Evolutionary conservation across 1,140 invertebrate genomes (phyloP).

Genomic region (Euschistus heros): DNA sequence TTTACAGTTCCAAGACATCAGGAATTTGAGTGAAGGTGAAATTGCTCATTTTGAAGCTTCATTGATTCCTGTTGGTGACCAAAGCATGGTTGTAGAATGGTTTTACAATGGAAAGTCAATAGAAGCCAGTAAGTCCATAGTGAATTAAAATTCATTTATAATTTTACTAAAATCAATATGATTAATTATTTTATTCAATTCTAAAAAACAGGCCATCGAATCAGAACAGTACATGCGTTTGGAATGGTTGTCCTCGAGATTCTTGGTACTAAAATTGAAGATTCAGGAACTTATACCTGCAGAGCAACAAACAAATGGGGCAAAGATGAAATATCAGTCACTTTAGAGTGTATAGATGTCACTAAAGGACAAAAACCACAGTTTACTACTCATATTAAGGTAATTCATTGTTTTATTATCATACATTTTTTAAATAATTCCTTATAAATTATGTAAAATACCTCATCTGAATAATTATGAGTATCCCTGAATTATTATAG

Average conservation of each 20-base stretch:
- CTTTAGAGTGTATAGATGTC: constrained; percentile 72
- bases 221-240: constrained; percentile 84
- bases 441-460: too few relatives aligned
- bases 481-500: neutral
- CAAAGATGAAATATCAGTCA: constrained; percentile 71
- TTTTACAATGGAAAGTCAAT: constrained; percentile 85
- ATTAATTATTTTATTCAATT: neutral
- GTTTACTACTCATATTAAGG: constrained; percentile 71
- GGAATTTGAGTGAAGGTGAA: constrained; percentile 75
- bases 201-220: constrained; percentile 48
- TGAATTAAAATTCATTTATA: neutral
- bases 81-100: constrained; percentile 96
- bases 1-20: constrained; percentile 57
- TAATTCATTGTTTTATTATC: constrained; percentile 15
- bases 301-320: constrained; percentile 81
- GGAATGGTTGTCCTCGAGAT: constrained; percentile 93
- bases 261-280: constrained; percentile 75
- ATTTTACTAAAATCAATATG: neutral
- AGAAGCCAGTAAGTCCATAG: constrained; percentile 55
- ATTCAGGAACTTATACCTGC: constrained; percentile 79
- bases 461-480: neutral
- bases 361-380: constrained; percentile 72
- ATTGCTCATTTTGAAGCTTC: constrained; percentile 91
- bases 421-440: too few relatives aligned
- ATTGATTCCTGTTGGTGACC: constrained; percentile 84